These are phyloP conservation scores for Aethina tumida DNA, from an alignment of 1,140 invertebrate genomes.

Conservation along the genomic window DNA sequence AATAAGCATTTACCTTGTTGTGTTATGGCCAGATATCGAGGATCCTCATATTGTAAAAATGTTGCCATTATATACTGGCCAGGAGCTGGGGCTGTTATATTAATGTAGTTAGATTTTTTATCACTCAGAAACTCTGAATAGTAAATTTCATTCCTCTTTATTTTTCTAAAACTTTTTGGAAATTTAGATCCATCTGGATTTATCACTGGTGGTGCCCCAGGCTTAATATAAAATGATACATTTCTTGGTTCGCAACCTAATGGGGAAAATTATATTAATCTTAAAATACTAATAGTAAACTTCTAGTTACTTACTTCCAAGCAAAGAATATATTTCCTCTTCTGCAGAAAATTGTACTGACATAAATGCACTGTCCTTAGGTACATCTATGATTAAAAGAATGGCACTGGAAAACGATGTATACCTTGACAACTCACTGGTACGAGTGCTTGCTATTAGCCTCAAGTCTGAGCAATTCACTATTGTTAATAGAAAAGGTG, in stretches of 20 bases:
- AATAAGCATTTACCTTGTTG: slow-evolving; percentile 51
- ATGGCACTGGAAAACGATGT: too few relatives aligned
- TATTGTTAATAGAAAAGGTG: too few relatives aligned
- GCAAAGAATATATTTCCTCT: too few relatives aligned
- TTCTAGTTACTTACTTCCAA: too few relatives aligned
- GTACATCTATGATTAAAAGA: too few relatives aligned
- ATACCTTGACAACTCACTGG: too few relatives aligned
- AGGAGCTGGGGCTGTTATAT: slow-evolving; percentile 51
- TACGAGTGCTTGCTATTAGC: too few relatives aligned
- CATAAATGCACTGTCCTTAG: too few relatives aligned
- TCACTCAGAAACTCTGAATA: slow-evolving; percentile 40
- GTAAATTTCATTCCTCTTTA: slow-evolving; percentile 33
- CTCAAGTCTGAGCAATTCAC: too few relatives aligned
- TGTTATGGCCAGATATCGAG: slow-evolving; percentile 54
- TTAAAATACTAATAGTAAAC: too few relatives aligned
- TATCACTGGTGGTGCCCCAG: slow-evolving; percentile 67
- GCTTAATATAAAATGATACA: slow-evolving; percentile 55
- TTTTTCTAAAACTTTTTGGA: slow-evolving; percentile 49
- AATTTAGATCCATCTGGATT: slow-evolving; percentile 64
- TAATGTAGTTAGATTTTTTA: slow-evolving; percentile 41
- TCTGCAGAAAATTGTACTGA: too few relatives aligned
- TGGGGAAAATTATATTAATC: too few relatives aligned
- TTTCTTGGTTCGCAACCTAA: slow-evolving; percentile 47
- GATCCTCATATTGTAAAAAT: slow-evolving; percentile 64
- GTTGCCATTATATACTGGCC: slow-evolving; percentile 72